Conservation (phyloP, 2,888 invertebrate species). For the Lycaena phlaeas region DNA sequence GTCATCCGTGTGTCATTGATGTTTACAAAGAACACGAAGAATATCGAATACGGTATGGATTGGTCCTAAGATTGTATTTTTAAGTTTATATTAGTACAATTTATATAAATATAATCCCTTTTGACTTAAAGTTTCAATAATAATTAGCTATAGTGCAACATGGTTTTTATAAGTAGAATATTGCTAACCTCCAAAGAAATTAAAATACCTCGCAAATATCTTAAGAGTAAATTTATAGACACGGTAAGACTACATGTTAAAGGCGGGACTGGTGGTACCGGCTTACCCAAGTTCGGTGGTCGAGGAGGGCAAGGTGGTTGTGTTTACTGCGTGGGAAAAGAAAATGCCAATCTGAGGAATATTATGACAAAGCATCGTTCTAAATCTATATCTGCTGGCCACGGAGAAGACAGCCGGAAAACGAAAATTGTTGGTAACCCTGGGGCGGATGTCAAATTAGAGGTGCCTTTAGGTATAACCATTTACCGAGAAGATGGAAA, state of each 20-base stretch:
- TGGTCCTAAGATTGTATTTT: too few relatives aligned
- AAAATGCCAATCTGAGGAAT: constrained; percentile 69
- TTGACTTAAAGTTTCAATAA: too few relatives aligned
- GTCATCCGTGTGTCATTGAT: too few relatives aligned
- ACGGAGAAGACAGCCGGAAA: constrained; percentile 84
- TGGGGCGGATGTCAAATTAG: constrained; percentile 79
- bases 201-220: constrained; percentile 67
- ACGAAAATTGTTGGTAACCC: constrained; percentile 82
- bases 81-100: too few relatives aligned
- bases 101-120: too few relatives aligned
- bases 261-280: constrained; percentile 85
- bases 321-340: constrained; percentile 80
- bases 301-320: constrained; percentile 94
- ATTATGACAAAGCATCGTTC: constrained; percentile 65
- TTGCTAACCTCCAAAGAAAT: constrained; percentile 55
- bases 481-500: constrained; percentile 78
- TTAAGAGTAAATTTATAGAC: constrained; percentile 80
- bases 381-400: constrained; percentile 76
- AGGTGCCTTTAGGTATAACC: constrained; percentile 87
- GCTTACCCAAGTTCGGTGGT: constrained; percentile 86
- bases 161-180: constrained; percentile 64
- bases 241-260: constrained; percentile 83
- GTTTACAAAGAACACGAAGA: too few relatives aligned
- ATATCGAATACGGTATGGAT: too few relatives aligned
- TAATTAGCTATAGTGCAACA: constrained; percentile 24